Evolutionary conservation across 2,888 invertebrate species (phyloP), one percentile per base, ranked within the genome.

Genomic region (Monopis laevigella): DNA sequence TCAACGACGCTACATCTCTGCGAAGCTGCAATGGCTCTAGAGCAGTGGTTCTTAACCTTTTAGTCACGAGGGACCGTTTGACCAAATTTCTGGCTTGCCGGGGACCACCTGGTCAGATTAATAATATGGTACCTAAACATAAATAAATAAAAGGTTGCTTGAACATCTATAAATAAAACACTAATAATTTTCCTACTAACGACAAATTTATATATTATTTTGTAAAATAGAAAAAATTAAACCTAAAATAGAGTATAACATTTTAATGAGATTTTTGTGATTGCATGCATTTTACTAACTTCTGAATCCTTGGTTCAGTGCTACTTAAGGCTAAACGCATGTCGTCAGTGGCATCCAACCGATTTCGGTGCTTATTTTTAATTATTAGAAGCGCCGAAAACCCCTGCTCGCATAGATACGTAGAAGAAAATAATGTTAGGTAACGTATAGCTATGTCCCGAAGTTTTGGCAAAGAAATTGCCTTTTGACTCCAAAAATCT

Each of bases 361-460:
- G 43, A 46, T 48, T 50, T 42, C 44, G 43, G 6, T 45, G 42
- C 29, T 46, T 45, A 35, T 48, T 47, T 49, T 49, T 49, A 45
- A 47, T 46, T 21, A 49, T 45, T 39, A 49, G 27, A 47, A 49
- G 45, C 35, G 46, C 24, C 38, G 44, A 48, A 19, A 48, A 48
- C 39, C 44, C 47, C 44, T 47, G 47, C 45, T 51, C 46, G 35
- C 48, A 48, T 45, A 47, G 40, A 51, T 46, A 46, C 2, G 42
- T 48, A 10, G 43, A 41, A 41, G 46, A 46, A 44, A 49, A 48
- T 35, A 47, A 48, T 12, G 40, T 48, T 47, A 66, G 41, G 30
- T 27, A 44, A 43, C 27, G 36, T 35, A 24, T 32, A 41, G 47
- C 44, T 43, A 48, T 49, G 26, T 49, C 45, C 47, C 49, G 47